These are phyloP conservation scores for Anguilla megastoma DNA, from an alignment of 2,797 vertebrate genomes.

Conservation along the genomic window DNA sequence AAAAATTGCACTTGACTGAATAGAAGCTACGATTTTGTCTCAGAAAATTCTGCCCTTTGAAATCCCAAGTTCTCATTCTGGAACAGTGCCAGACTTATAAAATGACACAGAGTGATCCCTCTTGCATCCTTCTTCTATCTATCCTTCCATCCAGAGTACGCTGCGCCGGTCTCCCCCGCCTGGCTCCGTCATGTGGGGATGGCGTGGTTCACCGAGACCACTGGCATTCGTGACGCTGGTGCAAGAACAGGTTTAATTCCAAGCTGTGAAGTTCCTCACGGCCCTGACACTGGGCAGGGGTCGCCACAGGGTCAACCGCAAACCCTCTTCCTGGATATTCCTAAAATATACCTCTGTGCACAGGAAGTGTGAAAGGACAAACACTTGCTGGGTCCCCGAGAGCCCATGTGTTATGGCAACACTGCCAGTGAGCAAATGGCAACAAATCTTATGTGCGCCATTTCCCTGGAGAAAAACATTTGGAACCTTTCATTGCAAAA, in stretches of 20 bases:
- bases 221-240: constrained; percentile 62
- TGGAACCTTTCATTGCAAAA: constrained; percentile 47
- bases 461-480: constrained; percentile 41
- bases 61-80: background rate
- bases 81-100: background rate
- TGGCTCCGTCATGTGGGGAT: constrained; percentile 37
- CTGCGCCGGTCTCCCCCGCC: constrained; percentile 38
- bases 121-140: background rate
- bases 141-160: constrained; percentile 41
- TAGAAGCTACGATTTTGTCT: background rate
- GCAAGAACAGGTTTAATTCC: constrained; percentile 68
- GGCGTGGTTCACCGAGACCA: constrained; percentile 56
- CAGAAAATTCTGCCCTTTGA: background rate
- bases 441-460: constrained; percentile 16
- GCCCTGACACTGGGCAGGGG: constrained; percentile 65
- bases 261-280: constrained; percentile 77
- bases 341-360: constrained; percentile 63
- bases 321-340: constrained; percentile 64
- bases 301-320: constrained; percentile 64
- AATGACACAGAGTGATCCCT: background rate
- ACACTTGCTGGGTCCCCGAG: constrained; percentile 36
- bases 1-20: constrained; percentile 11
- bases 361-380: constrained; percentile 61
- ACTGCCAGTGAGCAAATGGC: constrained; percentile 46
- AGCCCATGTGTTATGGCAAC: constrained; percentile 54